A percentile compares a stretch with the other conserved stretches of the same genome.
phyloP scores from a whole-genome alignment of 2,888 invertebrate genomes.

The Operophtera brumata region DNA sequence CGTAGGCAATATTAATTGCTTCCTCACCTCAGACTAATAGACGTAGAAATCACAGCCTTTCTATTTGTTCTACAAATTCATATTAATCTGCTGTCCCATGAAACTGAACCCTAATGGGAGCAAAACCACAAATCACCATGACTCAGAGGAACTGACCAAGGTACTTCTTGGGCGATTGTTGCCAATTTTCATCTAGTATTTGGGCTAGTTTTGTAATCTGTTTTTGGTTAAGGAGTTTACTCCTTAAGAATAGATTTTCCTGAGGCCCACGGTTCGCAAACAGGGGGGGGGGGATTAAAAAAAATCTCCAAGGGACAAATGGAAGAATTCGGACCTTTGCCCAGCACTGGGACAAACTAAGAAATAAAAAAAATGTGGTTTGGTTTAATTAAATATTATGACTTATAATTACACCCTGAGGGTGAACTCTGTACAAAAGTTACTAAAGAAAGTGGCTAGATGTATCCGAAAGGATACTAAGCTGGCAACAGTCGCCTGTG shows the following conservation, averaged over 20 bases:
- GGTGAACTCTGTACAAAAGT: no score
- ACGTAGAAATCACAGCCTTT: conserved; percentile 8
- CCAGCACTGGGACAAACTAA: no score
- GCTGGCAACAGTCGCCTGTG: conserved; percentile 3
- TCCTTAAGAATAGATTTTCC: no score
- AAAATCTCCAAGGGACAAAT: no score
- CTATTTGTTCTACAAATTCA: conserved; percentile 6
- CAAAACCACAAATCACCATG: conserved; percentile 14
- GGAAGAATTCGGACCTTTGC: no score
- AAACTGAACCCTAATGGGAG: conserved; percentile 11
- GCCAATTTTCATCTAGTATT: neutral
- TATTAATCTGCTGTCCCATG: conserved; percentile 11
- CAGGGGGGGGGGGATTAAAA: no score
- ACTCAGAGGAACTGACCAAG: conserved; percentile 9
- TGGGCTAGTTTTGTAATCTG: neutral
- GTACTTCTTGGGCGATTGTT: conserved; percentile 3
- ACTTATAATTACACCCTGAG: no score
- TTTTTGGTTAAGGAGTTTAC: no score
- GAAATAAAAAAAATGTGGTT: no score
- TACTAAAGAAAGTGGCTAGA: neutral
- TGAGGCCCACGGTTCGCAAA: no score
- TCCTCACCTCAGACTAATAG: conserved; percentile 1
- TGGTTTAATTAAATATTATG: no score
- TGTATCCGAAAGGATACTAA: neutral
- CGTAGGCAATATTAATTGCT: conserved; percentile 8